Evolutionary conservation across 1,140 invertebrate species (phyloP).

Genomic region (Probaryconus sp.): DNA sequence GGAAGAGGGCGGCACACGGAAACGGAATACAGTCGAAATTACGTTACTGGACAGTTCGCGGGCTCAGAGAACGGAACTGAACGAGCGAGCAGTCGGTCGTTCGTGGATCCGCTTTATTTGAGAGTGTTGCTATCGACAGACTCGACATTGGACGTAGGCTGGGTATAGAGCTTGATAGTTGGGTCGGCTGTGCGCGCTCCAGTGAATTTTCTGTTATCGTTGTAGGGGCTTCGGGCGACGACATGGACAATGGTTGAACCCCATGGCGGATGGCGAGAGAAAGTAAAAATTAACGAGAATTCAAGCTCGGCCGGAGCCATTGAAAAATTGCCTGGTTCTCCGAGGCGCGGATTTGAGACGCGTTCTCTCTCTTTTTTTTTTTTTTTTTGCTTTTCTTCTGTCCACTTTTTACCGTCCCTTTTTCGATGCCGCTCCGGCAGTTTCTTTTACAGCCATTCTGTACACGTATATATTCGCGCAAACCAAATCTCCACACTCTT

Average conservation of each 20-base stretch:
- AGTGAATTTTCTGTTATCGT: constrained; percentile 76
- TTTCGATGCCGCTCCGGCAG: constrained; percentile 18
- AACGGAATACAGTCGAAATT: constrained; percentile 63
- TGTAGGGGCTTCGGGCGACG: constrained; percentile 70
- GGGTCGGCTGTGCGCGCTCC: constrained; percentile 68
- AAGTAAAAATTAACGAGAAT: constrained; percentile 78
- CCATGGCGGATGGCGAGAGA: constrained; percentile 74
- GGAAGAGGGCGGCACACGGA: constrained; percentile 17
- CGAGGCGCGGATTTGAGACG: constrained; percentile 56
- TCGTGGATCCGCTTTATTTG: constrained; percentile 72
- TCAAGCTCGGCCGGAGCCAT: constrained; percentile 76
- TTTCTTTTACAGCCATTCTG: constrained; percentile 30
- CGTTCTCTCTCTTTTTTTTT: constrained; percentile 42
- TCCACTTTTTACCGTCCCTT: constrained; percentile 22
- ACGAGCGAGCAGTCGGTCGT: constrained; percentile 51
- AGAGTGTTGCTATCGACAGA: constrained; percentile 74
- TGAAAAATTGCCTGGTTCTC: constrained; percentile 75
- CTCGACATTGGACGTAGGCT: constrained; percentile 61
- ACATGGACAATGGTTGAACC: constrained; percentile 72
- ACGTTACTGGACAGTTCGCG: constrained; percentile 60
- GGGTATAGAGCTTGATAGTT: constrained; percentile 42
- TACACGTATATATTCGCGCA: background rate
- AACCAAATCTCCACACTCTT: constrained; percentile 39
- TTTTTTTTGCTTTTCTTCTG: too few relatives aligned
- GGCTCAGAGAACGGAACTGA: constrained; percentile 12